Percentiles rank a stretch among this genome's conserved stretches.
These are phyloP conservation scores for Vidua macroura DNA, from an alignment of 2,113 vertebrate species.

Conservation along the genomic window DNA sequence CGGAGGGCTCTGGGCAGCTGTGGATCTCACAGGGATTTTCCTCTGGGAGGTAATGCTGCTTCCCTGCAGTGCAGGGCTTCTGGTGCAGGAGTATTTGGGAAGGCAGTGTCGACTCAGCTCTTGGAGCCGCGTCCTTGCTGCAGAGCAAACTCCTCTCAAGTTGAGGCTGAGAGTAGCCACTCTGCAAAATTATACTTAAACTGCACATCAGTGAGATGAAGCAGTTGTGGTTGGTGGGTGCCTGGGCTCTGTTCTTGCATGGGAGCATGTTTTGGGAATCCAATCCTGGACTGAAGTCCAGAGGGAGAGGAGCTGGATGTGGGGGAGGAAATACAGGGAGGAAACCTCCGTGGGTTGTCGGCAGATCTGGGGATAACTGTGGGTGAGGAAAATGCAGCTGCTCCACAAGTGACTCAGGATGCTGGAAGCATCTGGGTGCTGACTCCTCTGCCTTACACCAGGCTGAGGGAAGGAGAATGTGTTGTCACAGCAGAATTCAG, in stretches of 20 bases:
- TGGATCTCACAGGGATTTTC: conserved; percentile 64
- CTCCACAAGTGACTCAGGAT: conserved; percentile 49
- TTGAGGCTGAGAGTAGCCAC: conserved; percentile 22
- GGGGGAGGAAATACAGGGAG: background rate
- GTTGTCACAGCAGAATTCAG: background rate
- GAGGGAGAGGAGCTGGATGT: background rate
- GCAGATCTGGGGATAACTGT: conserved; percentile 10
- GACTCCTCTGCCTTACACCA: conserved; percentile 9
- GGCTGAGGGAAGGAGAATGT: background rate
- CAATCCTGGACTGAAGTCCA: background rate
- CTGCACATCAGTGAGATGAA: background rate
- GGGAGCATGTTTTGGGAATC: background rate
- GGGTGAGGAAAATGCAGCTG: conserved; percentile 1
- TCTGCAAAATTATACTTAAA: background rate
- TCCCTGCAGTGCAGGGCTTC: conserved; percentile 62
- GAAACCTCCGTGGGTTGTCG: background rate
- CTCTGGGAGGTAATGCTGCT: conserved; percentile 59
- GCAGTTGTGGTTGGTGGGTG: background rate
- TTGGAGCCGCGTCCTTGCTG: conserved; percentile 16
- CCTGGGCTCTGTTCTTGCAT: background rate
- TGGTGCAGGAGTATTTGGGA: conserved; percentile 55
- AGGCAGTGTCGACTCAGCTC: conserved; percentile 27
- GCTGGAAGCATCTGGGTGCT: conserved; percentile 20
- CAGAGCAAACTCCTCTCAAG: conserved; percentile 52
- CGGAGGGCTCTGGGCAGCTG: conserved; percentile 63